Conservation (phyloP, 2,888 invertebrate genomes). For the Caenorhabditis macrosperma region DNA sequence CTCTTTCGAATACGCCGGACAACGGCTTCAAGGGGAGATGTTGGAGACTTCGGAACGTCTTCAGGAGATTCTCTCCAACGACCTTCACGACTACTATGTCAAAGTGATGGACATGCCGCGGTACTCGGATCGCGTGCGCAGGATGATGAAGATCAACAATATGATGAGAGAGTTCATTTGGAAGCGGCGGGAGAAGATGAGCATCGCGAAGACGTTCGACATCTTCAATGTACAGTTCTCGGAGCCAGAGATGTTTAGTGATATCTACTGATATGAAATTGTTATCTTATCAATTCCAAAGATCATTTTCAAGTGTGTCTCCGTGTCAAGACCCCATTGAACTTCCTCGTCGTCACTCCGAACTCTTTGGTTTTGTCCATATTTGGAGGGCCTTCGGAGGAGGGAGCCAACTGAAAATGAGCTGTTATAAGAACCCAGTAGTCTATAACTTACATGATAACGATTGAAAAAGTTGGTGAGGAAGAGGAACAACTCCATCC, state of each 20-base stretch:
- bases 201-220: constrained; percentile 59
- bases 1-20: constrained; percentile 44
- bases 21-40: constrained; percentile 18
- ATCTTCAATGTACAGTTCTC: constrained; percentile 55
- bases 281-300: too few relatives aligned
- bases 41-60: constrained; percentile 12
- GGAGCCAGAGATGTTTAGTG: constrained; percentile 44
- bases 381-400: constrained; percentile 4
- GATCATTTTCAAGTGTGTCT: background rate
- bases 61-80: constrained; percentile 31
- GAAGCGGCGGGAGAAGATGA: constrained; percentile 36
- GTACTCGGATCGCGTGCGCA: constrained; percentile 53
- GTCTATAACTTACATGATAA: too few relatives aligned
- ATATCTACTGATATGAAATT: background rate
- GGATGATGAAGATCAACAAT: constrained; percentile 57
- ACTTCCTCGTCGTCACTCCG: constrained; percentile 13
- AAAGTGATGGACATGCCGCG: constrained; percentile 23
- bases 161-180: constrained; percentile 34
- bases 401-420: constrained; percentile 20
- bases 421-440: too few relatives aligned
- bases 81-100: constrained; percentile 52
- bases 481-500: constrained; percentile 64
- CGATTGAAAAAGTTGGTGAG: constrained; percentile 60
- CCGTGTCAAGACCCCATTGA: constrained; percentile 6
- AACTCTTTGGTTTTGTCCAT: constrained; percentile 25